A percentile compares a stretch with the other conserved stretches of the same genome.
Evolutionary conservation across 1,140 invertebrate genomes (phyloP).

Genomic region (Leptinotarsa texana): DNA sequence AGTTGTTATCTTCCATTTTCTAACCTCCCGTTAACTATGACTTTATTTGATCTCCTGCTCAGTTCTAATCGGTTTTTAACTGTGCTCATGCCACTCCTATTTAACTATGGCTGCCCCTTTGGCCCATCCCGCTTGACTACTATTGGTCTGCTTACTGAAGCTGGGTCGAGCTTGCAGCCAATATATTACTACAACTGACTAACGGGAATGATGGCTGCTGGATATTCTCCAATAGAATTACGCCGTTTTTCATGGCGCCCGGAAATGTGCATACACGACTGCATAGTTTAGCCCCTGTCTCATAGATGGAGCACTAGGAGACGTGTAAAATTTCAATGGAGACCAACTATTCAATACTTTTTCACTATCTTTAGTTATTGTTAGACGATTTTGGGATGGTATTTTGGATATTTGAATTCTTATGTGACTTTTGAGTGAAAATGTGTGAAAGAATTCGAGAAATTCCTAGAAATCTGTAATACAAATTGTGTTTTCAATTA

Average conservation of each 20-base stretch:
- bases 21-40: conserved; percentile 29
- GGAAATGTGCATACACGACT: background rate
- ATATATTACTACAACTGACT: conserved; percentile 46
- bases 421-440: background rate
- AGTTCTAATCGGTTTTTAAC: conserved; percentile 37
- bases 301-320: conserved; percentile 38
- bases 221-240: conserved; percentile 42
- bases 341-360: background rate
- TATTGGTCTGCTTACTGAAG: conserved; percentile 42
- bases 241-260: conserved; percentile 34
- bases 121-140: conserved; percentile 29
- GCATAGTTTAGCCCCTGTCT: conserved; percentile 17
- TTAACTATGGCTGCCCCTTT: conserved; percentile 47
- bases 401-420: background rate
- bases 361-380: background rate
- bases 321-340: background rate
- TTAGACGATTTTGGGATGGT: background rate
- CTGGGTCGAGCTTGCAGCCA: conserved; percentile 41
- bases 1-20: conserved; percentile 38
- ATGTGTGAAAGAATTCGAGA: background rate
- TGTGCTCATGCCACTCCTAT: conserved; percentile 43
- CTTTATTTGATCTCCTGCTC: conserved; percentile 36
- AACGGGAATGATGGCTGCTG: conserved; percentile 47
- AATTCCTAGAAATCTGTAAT: too few relatives aligned
- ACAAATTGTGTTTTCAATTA: too few relatives aligned